Conservation (phyloP, 2,797 vertebrate species). For the Neostethus bicornis region DNA sequence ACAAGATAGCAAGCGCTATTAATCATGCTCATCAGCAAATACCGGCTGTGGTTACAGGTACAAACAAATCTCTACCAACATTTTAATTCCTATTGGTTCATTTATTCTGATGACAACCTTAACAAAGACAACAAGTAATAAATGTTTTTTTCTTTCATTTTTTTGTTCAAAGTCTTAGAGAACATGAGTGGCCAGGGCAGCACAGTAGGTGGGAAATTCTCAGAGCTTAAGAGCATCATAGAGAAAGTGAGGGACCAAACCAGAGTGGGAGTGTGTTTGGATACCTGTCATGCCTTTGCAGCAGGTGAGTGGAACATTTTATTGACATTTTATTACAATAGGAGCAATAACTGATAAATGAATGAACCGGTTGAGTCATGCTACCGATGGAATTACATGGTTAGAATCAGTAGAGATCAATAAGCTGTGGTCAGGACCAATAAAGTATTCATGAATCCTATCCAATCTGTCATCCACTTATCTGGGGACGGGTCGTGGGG, state of each 20-base stretch:
- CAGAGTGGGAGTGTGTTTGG: constrained; percentile 81
- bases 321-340: too few species aligned
- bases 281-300: constrained; percentile 84
- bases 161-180: constrained; percentile 74
- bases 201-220: constrained; percentile 79
- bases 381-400: too few species aligned
- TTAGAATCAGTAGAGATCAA: too few species aligned
- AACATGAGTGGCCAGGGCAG: constrained; percentile 86
- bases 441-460: too few species aligned
- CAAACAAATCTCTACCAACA: neutral
- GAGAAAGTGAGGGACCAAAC: constrained; percentile 79
- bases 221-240: constrained; percentile 81
- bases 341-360: too few species aligned
- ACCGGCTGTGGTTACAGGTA: constrained; percentile 79
- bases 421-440: too few species aligned
- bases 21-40: constrained; percentile 81
- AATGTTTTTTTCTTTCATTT: neutral
- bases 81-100: neutral
- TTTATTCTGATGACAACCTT: neutral
- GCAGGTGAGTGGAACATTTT: constrained; percentile 73
- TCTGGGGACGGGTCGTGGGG: too few species aligned
- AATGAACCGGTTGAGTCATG: too few species aligned
- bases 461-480: too few species aligned
- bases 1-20: constrained; percentile 79
- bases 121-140: too few species aligned